Evolutionary conservation across 2,113 vertebrate genomes (phyloP).

Genomic region (Scalopus aquaticus): DNA sequence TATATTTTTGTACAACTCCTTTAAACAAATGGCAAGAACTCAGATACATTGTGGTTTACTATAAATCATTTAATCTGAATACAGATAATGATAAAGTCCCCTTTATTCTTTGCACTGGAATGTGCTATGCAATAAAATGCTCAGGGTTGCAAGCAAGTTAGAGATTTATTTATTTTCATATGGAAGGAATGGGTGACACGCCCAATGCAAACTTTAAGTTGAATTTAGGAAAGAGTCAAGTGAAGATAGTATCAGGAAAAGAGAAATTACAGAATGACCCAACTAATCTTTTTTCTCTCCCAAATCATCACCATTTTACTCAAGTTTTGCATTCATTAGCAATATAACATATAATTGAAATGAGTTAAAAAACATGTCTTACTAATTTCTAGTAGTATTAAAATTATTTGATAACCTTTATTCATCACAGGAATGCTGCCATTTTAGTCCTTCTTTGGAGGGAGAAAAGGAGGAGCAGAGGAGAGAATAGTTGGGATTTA

Average conservation of each 20-base stretch:
- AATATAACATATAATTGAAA: constrained; percentile 1
- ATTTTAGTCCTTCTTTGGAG: not conserved
- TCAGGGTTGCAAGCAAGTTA: not conserved
- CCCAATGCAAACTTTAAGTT: not conserved
- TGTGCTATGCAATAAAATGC: not conserved
- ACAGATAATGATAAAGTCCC: not conserved
- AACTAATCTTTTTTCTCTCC: not conserved
- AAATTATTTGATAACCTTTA: not conserved
- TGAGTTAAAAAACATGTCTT: not conserved
- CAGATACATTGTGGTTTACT: not conserved
- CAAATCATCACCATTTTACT: not conserved
- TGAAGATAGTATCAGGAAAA: constrained; percentile 15
- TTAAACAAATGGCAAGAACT: constrained; percentile 33
- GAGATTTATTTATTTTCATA: not conserved
- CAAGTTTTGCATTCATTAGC: constrained; percentile 1
- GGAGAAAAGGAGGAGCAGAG: not conserved
- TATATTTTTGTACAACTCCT: not conserved
- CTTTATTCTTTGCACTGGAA: not conserved
- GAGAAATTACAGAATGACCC: not conserved
- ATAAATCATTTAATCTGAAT: not conserved
- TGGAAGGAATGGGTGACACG: not conserved
- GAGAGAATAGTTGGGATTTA: not conserved
- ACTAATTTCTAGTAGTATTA: not conserved
- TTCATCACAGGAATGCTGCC: not conserved
- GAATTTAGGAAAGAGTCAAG: not conserved